Evolutionary conservation across 2,797 vertebrate species (phyloP).

Genomic region (Perodicticus potto): DNA sequence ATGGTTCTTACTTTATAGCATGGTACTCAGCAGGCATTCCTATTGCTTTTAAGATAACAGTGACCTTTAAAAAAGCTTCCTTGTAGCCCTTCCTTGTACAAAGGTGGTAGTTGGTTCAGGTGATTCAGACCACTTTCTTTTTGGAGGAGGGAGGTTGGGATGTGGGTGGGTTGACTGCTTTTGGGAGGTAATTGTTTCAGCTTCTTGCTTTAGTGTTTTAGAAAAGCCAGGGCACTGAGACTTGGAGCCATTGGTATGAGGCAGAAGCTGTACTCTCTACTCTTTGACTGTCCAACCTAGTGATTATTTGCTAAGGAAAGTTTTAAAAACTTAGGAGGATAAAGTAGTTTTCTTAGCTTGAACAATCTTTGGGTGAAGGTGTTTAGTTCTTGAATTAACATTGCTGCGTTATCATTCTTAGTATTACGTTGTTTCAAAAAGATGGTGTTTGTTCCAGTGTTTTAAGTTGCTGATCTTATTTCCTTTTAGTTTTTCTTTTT

Average conservation of each 20-base stretch:
- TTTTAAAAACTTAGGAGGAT: neutral
- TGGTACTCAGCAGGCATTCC: neutral
- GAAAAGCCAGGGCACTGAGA: neutral
- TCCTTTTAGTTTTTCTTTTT: slow-evolving; percentile 18
- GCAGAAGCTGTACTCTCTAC: neutral
- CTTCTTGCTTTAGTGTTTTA: neutral
- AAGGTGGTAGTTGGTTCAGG: neutral
- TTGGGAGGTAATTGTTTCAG: neutral
- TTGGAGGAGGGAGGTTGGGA: rapidly evolving
- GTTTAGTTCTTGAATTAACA: slow-evolving; percentile 34
- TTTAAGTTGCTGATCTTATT: slow-evolving; percentile 14
- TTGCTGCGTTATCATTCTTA: slow-evolving; percentile 14
- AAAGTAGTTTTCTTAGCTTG: neutral
- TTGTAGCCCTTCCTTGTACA: too few relatives aligned
- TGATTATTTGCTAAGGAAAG: neutral
- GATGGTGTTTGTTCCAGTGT: neutral
- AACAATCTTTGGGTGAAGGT: slow-evolving; percentile 34
- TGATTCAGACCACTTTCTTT: slow-evolving; percentile 18
- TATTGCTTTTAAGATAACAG: slow-evolving; percentile 34
- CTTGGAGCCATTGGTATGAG: neutral
- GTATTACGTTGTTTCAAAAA: slow-evolving; percentile 21
- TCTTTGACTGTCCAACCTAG: neutral
- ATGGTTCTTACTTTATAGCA: neutral
- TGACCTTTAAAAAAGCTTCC: neutral
- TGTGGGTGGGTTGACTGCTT: neutral